These are phyloP conservation scores for Pararge aegeria DNA, from an alignment of 1,140 invertebrate species.

Conservation along the genomic window DNA sequence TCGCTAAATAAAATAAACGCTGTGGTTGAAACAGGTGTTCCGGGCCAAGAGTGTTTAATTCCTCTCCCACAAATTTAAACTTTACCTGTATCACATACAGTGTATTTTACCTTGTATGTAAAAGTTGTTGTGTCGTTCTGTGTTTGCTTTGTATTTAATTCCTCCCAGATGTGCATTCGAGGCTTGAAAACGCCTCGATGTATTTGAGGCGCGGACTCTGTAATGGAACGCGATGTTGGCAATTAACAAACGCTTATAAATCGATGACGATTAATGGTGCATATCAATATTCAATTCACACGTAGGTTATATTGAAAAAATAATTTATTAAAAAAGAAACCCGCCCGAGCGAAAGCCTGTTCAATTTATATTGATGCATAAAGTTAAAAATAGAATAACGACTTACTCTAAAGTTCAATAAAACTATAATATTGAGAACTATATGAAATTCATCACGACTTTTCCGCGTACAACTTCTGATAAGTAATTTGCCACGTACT, in stretches of 20 bases:
- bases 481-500: no score
- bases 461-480: no score
- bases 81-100: slow-evolving; percentile 15
- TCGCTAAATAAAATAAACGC: slow-evolving; percentile 43
- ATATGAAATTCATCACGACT: no score
- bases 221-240: slow-evolving; percentile 53
- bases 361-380: no score
- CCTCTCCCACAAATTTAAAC: slow-evolving; percentile 13
- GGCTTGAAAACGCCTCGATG: slow-evolving; percentile 51
- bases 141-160: slow-evolving; percentile 44
- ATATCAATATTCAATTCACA: slow-evolving; percentile 17
- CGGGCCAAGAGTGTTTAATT: slow-evolving; percentile 46
- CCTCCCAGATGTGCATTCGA: slow-evolving; percentile 76
- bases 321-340: no score
- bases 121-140: slow-evolving; percentile 32
- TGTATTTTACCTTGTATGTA: slow-evolving; percentile 17
- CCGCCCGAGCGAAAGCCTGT: no score
- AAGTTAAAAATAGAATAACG: no score
- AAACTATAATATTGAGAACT: no score
- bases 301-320: slow-evolving; percentile 1
- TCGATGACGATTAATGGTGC: slow-evolving; percentile 22
- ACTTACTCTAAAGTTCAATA: no score
- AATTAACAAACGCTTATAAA: slow-evolving; percentile 55
- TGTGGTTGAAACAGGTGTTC: slow-evolving; percentile 77
- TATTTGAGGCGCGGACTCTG: slow-evolving; percentile 52